phyloP scores from a whole-genome alignment of 1,140 invertebrate species.

The Scaptodrosophila lebanonensis region DNA sequence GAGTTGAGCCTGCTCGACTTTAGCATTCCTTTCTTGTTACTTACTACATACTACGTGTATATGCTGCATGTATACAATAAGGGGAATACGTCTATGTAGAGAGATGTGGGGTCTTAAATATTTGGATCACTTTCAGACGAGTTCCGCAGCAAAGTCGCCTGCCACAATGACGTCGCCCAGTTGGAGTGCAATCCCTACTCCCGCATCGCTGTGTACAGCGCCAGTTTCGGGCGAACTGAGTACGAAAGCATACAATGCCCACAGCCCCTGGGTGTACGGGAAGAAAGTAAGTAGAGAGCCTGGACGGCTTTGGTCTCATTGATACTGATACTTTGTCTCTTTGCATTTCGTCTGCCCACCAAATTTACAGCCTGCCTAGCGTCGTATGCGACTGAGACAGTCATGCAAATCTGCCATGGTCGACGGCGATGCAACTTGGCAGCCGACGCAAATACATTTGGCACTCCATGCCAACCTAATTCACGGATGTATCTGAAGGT shows the following conservation, averaged over 20 bases:
- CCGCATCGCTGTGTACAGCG: slow-evolving; percentile 92
- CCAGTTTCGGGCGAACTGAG: slow-evolving; percentile 91
- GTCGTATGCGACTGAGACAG: slow-evolving; percentile 90
- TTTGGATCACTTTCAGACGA: slow-evolving; percentile 84
- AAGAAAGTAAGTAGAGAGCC: slow-evolving; percentile 84
- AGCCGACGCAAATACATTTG: slow-evolving; percentile 90
- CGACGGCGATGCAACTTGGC: slow-evolving; percentile 88
- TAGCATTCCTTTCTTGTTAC: too few relatives aligned
- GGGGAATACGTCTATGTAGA: too few relatives aligned
- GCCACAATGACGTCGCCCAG: slow-evolving; percentile 91
- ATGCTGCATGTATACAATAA: too few relatives aligned
- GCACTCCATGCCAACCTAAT: slow-evolving; percentile 88
- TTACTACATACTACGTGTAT: slow-evolving; percentile 20
- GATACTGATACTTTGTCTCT: not conserved
- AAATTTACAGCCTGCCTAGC: slow-evolving; percentile 87
- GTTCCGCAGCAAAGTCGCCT: slow-evolving; percentile 93
- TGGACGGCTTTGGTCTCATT: not conserved
- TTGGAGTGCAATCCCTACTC: slow-evolving; percentile 89
- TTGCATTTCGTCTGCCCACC: slow-evolving; percentile 8
- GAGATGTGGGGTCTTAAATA: slow-evolving; percentile 18
- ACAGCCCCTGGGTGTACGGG: slow-evolving; percentile 88
- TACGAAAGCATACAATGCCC: slow-evolving; percentile 93
- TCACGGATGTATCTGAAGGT: slow-evolving; percentile 94
- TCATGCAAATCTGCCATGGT: slow-evolving; percentile 93
- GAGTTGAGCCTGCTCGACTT: too few relatives aligned